Evolutionary conservation across 2,113 vertebrate genomes (phyloP).

Genomic region (Odocoileus hemionus): DNA sequence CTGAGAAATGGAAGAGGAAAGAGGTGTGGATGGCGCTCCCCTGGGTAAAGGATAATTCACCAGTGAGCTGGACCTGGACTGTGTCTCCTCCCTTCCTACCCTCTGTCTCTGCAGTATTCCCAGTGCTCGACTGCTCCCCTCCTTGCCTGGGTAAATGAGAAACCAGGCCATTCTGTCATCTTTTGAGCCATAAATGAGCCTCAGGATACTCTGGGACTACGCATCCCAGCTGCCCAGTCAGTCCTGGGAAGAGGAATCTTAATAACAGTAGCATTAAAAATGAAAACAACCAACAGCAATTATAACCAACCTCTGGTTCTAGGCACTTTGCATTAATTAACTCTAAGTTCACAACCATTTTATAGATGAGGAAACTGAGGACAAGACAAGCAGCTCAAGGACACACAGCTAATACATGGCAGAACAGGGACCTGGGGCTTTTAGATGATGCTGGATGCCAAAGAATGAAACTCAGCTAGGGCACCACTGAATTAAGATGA

Average conservation of each 20-base stretch:
- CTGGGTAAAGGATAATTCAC: neutral
- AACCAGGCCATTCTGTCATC: neutral
- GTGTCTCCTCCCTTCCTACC: neutral
- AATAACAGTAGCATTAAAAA: neutral
- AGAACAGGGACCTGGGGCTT: neutral
- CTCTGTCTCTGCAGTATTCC: neutral
- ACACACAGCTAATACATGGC: neutral
- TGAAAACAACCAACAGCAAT: neutral
- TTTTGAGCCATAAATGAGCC: neutral
- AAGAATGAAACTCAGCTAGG: neutral
- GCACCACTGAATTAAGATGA: neutral
- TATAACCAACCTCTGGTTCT: neutral
- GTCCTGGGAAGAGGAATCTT: neutral
- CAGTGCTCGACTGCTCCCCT: rapidly evolving
- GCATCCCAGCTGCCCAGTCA: neutral
- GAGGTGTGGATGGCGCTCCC: rapidly evolving
- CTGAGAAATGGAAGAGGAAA: neutral
- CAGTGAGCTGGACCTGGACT: neutral
- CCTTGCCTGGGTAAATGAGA: neutral
- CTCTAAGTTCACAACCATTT: neutral
- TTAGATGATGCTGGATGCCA: neutral
- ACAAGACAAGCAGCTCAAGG: neutral
- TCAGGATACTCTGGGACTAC: neutral
- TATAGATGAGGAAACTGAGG: neutral
- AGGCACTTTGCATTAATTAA: neutral